Base-by-base conservation (phyloP, 2,113 vertebrate genomes). In the Leptocoma aspasia region DNA sequence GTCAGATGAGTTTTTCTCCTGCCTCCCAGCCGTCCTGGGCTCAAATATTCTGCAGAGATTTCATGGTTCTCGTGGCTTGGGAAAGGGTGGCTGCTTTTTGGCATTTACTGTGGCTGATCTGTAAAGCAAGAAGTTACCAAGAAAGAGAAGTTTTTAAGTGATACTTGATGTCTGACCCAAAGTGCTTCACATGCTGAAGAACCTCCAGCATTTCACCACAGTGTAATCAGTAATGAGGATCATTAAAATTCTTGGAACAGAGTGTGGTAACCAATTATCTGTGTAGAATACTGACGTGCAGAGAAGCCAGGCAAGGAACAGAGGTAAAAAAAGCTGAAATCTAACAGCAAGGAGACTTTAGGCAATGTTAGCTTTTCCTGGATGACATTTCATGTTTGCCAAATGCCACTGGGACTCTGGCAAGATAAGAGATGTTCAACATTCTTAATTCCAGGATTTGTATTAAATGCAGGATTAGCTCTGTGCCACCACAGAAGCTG, bases 241-340 rank as follows among this genome's bases (percentile, higher is more conserved):
- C 60, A 60, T 93, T 83, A 85, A 84, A 80, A 83, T 90, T 95
- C 56, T 83, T 92, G 92, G 39, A 90, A 81, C 27, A 54, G n/a
- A 61, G 33, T 53, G 49, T 33, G 47, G 42, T 77, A 90, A 82
- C 73, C 91, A 84, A 56, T 89, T 82, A 80, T 24, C 33, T 73
- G 3, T 37, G 39, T 63, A 45, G 45, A 86, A 14, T 79, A 66
- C 33, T 87, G 63, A 68, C 5, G 0, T 66, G 37, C 39, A 47
- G 54, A 52, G 22, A 82, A 88, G 73, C 54, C 64, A 75, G 45
- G 42, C 59, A 69, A 89, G 50, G 33, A 79, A 63, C 22, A 41
- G 45, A 68, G 73, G 64, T 61, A 78, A 70, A 89, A 94, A 92
- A 86, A 14, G 3, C 50, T 59, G 78, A 63, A 77, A 66, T 53